Evolutionary conservation across 2,888 invertebrate genomes (phyloP).

Genomic region (Crossocerus cetratus): DNA sequence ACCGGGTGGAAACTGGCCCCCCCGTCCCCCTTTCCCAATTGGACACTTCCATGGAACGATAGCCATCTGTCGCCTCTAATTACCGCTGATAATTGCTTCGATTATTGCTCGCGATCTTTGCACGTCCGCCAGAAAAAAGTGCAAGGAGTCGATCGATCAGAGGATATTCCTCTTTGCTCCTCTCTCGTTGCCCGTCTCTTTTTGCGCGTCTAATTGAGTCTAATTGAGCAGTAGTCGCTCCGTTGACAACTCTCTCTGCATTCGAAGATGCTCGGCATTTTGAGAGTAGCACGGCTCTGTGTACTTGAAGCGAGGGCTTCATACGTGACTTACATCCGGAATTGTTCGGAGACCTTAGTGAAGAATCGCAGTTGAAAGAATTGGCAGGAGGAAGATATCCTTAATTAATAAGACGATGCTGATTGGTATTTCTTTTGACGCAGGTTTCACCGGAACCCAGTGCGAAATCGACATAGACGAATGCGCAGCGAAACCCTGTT

Average conservation of each 20-base stretch:
- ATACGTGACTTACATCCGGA: too few species aligned
- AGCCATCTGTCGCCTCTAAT: conserved; percentile 40
- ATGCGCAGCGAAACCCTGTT: conserved; percentile 90
- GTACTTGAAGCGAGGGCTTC: too few species aligned
- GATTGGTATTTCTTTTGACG: conserved; percentile 1
- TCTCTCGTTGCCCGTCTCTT: conserved; percentile 2
- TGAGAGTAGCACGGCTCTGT: too few species aligned
- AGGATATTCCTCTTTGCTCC: conserved; percentile 29
- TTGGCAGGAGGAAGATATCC: background rate
- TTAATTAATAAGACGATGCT: background rate
- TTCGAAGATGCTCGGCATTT: conserved; percentile 12
- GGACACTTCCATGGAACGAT: conserved; percentile 31
- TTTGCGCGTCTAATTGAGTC: conserved; percentile 37
- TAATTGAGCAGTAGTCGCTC: conserved; percentile 35
- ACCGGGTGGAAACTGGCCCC: background rate
- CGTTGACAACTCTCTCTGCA: conserved; percentile 36
- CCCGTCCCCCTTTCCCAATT: too few species aligned
- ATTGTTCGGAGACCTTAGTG: too few species aligned
- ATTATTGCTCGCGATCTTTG: conserved; percentile 42
- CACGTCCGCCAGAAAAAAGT: conserved; percentile 21
- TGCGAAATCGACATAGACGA: conserved; percentile 95
- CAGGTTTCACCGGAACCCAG: conserved; percentile 92
- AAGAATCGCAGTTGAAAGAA: too few species aligned
- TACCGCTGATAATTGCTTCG: conserved; percentile 50
- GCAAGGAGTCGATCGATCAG: conserved; percentile 47